Evolutionary conservation across 2,888 invertebrate genomes (phyloP).

Genomic region (Augochlorella aurata): DNA sequence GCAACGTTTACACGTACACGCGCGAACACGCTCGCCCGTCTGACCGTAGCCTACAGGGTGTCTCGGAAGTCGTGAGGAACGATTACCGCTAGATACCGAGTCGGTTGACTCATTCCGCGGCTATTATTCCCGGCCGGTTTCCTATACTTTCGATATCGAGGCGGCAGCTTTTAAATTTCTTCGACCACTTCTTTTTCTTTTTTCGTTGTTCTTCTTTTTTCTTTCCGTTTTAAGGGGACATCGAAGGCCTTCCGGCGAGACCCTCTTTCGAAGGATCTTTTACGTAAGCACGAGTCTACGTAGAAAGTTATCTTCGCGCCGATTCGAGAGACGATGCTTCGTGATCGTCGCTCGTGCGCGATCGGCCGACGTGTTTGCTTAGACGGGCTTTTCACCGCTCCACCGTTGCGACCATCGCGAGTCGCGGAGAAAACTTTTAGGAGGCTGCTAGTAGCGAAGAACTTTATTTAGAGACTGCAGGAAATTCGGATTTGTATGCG

Average conservation of each 20-base stretch:
- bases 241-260: neutral
- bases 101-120: conserved; percentile 10
- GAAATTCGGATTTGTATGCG: no score
- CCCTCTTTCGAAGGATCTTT: conserved; percentile 1
- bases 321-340: neutral
- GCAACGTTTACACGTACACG: conserved; percentile 73
- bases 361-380: neutral
- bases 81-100: conserved; percentile 24
- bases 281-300: conserved; percentile 3
- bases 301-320: neutral
- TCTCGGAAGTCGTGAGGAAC: conserved; percentile 51
- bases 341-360: neutral
- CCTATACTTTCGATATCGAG: conserved; percentile 20
- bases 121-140: neutral
- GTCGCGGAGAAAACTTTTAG: no score
- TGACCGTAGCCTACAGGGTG: conserved; percentile 65
- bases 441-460: no score
- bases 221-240: neutral
- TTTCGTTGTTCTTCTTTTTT: neutral
- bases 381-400: neutral
- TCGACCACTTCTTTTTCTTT: neutral
- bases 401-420: neutral
- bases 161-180: neutral
- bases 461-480: no score
- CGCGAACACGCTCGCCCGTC: conserved; percentile 63